phyloP scores from a whole-genome alignment of 2,797 vertebrate genomes.

The Neoniphon sammara region DNA sequence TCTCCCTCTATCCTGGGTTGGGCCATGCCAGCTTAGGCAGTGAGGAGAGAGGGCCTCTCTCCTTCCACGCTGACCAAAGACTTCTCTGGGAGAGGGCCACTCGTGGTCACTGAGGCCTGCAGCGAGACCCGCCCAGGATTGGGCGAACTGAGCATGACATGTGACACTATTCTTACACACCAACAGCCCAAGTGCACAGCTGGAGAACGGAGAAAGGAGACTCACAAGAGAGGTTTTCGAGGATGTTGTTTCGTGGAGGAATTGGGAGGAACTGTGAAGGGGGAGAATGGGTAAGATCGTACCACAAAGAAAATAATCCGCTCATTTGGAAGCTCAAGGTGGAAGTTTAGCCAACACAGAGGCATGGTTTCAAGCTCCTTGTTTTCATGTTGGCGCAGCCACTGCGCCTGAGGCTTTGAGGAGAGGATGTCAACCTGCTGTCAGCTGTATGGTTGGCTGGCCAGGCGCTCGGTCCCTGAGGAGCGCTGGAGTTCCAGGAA shows the following conservation, averaged over 20 bases:
- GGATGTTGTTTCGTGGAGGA: constrained; percentile 28
- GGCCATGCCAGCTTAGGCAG: constrained; percentile 63
- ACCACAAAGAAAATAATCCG: constrained; percentile 63
- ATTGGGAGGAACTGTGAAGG: constrained; percentile 9
- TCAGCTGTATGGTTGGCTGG: constrained; percentile 73
- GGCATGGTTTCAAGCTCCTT: constrained; percentile 60
- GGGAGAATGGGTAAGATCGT: neutral
- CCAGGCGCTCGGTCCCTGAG: constrained; percentile 43
- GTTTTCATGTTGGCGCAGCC: constrained; percentile 55
- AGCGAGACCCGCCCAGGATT: constrained; percentile 54
- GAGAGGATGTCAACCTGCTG: constrained; percentile 79
- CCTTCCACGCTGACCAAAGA: constrained; percentile 60
- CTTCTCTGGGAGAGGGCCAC: constrained; percentile 44
- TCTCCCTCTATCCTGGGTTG: constrained; percentile 48
- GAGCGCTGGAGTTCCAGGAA: constrained; percentile 61
- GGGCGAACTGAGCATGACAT: constrained; percentile 43
- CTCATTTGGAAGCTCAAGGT: constrained; percentile 54
- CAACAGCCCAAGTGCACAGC: constrained; percentile 52
- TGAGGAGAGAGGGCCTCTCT: constrained; percentile 31
- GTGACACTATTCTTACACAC: constrained; percentile 70
- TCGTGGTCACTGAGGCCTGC: constrained; percentile 64
- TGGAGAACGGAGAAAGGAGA: constrained; percentile 57
- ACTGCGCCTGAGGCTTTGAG: constrained; percentile 59
- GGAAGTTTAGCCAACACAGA: constrained; percentile 72
- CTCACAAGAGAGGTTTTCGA: constrained; percentile 41